Conservation (phyloP, 1,140 invertebrate species). For the Heliothis subflexa region DNA sequence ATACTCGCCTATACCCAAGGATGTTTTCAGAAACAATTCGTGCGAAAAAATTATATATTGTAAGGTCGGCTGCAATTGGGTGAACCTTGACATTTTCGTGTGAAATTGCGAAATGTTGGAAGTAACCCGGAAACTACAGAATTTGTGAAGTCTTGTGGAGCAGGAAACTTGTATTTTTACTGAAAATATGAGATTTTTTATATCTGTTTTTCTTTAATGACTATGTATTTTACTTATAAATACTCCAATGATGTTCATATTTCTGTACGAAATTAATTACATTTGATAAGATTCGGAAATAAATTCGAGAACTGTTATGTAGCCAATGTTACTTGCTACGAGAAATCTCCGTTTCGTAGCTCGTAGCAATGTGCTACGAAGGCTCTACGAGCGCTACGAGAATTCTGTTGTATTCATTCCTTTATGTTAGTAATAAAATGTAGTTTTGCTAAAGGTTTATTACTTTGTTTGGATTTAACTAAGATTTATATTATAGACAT, state of each 20-base stretch:
- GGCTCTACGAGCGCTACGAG: constrained; percentile 30
- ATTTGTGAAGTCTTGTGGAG: not conserved
- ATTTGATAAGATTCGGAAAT: not conserved
- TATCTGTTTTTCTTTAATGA: too few relatives aligned
- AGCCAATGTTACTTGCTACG: too few relatives aligned
- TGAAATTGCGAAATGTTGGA: not conserved
- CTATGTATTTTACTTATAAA: too few relatives aligned
- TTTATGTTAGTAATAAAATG: too few relatives aligned
- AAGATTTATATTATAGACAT: too few relatives aligned
- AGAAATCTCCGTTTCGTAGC: not conserved
- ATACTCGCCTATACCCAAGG: not conserved
- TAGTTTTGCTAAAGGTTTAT: too few relatives aligned
- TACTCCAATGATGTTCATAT: not conserved
- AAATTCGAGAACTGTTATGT: not conserved
- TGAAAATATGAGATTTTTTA: too few relatives aligned
- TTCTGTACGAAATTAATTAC: constrained; percentile 1
- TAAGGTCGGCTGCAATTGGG: not conserved
- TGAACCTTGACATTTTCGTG: not conserved
- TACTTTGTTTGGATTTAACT: too few relatives aligned
- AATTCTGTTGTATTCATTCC: too few relatives aligned
- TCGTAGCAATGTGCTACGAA: constrained; percentile 31
- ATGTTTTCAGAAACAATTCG: not conserved
- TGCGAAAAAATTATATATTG: not conserved
- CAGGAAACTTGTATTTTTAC: too few relatives aligned
- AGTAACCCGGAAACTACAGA: not conserved